Evolutionary conservation across 2,888 invertebrate genomes (phyloP).

Genomic region (Resseliella maxima): DNA sequence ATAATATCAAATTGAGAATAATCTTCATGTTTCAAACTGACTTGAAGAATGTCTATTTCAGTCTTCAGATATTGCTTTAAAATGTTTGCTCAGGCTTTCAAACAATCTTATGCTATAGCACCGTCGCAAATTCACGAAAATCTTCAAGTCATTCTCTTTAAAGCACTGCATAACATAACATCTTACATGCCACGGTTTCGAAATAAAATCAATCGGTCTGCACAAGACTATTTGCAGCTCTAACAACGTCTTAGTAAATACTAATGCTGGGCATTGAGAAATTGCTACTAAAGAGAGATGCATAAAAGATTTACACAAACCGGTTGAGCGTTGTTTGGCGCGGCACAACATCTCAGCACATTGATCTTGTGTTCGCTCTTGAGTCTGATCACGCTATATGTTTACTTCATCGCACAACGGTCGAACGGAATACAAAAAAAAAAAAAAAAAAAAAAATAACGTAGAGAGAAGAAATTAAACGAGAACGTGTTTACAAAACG

Average conservation of each 20-base stretch:
- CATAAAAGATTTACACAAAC: slow-evolving; percentile 28
- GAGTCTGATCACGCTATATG: not conserved
- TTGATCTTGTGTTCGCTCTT: slow-evolving; percentile 41
- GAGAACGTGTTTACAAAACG: slow-evolving; percentile 53
- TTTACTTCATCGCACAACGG: slow-evolving; percentile 35
- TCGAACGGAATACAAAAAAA: not conserved
- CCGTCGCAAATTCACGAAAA: not conserved
- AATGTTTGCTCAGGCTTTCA: not conserved
- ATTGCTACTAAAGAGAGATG: slow-evolving; percentile 33
- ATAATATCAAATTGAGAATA: slow-evolving; percentile 2
- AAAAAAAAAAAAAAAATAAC: no score
- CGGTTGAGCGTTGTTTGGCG: slow-evolving; percentile 20
- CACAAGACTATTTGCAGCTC: not conserved
- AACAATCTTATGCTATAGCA: not conserved
- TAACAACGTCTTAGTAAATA: slow-evolving; percentile 21
- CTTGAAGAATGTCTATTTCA: not conserved
- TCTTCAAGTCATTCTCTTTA: not conserved
- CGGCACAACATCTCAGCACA: slow-evolving; percentile 32
- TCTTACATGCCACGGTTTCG: not conserved
- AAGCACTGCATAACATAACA: not conserved
- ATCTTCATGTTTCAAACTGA: not conserved
- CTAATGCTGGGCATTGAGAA: slow-evolving; percentile 10
- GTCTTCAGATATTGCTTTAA: not conserved
- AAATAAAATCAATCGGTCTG: slow-evolving; percentile 34
- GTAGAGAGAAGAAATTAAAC: slow-evolving; percentile 35